Evolutionary conservation across 2,113 vertebrate species (phyloP).

Genomic region (Nycticebus coucang): DNA sequence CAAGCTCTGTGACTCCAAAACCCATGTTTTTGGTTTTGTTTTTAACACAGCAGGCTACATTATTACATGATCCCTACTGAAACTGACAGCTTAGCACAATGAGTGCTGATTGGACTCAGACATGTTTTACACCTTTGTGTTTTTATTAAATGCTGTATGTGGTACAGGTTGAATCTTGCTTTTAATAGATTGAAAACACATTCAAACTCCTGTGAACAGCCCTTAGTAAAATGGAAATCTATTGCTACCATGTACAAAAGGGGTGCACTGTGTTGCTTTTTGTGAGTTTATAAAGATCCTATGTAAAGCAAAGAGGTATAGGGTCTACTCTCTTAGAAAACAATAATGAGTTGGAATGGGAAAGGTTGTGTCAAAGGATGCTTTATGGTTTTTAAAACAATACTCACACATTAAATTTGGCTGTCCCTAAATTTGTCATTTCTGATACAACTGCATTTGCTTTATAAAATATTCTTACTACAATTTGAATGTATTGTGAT

Average conservation of each 20-base stretch:
- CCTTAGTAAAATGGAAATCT: constrained; percentile 30
- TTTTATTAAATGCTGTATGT: neutral
- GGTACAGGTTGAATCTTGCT: neutral
- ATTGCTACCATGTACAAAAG: neutral
- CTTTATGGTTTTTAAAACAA: neutral
- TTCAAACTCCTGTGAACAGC: neutral
- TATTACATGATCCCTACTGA: neutral
- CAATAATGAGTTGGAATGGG: neutral
- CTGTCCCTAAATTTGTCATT: neutral
- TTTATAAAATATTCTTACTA: neutral
- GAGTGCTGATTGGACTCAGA: neutral
- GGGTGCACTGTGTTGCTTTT: neutral
- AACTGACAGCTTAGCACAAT: neutral
- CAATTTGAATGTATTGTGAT: neutral
- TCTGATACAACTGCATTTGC: neutral
- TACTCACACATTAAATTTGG: neutral
- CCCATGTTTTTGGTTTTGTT: neutral
- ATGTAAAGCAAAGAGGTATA: constrained; percentile 13
- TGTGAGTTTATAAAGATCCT: neutral
- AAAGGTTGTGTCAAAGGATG: neutral
- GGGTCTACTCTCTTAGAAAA: constrained; percentile 40
- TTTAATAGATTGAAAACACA: neutral
- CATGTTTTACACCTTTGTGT: neutral
- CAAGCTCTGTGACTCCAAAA: neutral
- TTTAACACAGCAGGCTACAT: neutral